These are phyloP conservation scores for Pseudopodoces humilis DNA, from an alignment of 2,113 vertebrate species.

Conservation along the genomic window DNA sequence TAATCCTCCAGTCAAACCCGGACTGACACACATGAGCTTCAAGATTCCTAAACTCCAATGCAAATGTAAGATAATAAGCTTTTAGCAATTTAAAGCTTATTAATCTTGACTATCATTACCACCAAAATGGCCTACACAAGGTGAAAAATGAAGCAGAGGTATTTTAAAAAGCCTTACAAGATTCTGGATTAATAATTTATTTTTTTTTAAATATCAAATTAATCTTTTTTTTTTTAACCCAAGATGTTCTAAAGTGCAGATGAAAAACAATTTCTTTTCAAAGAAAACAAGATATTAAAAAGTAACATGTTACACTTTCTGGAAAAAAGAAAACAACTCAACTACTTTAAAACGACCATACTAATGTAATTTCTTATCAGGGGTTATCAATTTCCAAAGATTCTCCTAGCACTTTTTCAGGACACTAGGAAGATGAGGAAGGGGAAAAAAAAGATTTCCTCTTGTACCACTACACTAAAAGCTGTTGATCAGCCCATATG, in stretches of 20 bases:
- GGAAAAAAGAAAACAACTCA: not conserved
- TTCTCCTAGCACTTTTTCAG: not conserved
- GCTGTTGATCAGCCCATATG: not conserved
- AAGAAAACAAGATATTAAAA: not conserved
- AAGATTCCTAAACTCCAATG: not conserved
- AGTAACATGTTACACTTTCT: not conserved
- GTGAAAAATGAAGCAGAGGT: not conserved
- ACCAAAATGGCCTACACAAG: not conserved
- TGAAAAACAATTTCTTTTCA: not conserved
- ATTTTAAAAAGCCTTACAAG: not conserved
- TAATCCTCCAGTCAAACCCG: not conserved
- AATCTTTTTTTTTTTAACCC: not conserved
- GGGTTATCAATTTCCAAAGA: not conserved
- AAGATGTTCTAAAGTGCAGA: not conserved
- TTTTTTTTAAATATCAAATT: not conserved
- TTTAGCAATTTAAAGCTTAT: not conserved
- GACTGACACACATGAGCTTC: not conserved
- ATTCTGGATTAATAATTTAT: not conserved
- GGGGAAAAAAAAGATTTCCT: fast-evolving
- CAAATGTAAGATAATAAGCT: not conserved
- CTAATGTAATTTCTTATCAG: not conserved
- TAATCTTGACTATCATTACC: not conserved
- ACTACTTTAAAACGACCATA: not conserved
- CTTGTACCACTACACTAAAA: not conserved
- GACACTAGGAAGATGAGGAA: not conserved